These are phyloP conservation scores for Neosilurus hyrtlii DNA, from an alignment of 2,797 vertebrate species.

Conservation along the genomic window DNA sequence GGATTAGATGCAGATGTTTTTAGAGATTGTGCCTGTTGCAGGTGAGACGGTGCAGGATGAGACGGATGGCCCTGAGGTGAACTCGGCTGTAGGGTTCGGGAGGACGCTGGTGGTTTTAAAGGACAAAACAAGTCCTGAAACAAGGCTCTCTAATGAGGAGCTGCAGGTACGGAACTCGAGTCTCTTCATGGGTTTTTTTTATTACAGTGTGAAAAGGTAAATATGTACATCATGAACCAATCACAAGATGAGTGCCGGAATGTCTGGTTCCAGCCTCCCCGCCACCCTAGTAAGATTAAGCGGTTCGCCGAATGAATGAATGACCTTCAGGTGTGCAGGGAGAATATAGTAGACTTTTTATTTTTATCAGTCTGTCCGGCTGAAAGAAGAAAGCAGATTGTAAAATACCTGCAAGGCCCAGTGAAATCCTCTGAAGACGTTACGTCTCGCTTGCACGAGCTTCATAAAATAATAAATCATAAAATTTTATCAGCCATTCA, in stretches of 20 bases:
- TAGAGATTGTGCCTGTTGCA: constrained; percentile 24
- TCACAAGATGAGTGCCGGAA: background rate
- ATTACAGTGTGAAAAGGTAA: background rate
- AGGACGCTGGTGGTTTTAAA: constrained; percentile 75
- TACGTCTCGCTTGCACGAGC: background rate
- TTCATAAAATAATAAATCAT: background rate
- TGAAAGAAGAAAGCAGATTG: background rate
- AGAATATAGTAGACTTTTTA: background rate
- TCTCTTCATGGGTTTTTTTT: background rate
- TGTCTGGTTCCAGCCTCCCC: too few species aligned
- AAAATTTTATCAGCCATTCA: too few species aligned
- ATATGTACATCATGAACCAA: background rate
- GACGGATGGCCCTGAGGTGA: constrained; percentile 65
- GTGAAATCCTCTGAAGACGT: background rate
- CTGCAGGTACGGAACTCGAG: constrained; percentile 78
- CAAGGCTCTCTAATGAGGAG: constrained; percentile 83
- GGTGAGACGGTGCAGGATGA: constrained; percentile 62
- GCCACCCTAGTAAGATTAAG: too few species aligned
- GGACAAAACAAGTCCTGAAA: constrained; percentile 84
- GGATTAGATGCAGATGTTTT: background rate
- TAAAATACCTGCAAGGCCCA: background rate
- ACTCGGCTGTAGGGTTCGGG: constrained; percentile 63
- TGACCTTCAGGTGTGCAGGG: background rate
- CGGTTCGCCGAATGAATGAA: too few species aligned
- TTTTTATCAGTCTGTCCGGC: background rate